These are phyloP conservation scores for Chloebia gouldiae DNA, from an alignment of 2,113 vertebrate genomes.

Conservation along the genomic window DNA sequence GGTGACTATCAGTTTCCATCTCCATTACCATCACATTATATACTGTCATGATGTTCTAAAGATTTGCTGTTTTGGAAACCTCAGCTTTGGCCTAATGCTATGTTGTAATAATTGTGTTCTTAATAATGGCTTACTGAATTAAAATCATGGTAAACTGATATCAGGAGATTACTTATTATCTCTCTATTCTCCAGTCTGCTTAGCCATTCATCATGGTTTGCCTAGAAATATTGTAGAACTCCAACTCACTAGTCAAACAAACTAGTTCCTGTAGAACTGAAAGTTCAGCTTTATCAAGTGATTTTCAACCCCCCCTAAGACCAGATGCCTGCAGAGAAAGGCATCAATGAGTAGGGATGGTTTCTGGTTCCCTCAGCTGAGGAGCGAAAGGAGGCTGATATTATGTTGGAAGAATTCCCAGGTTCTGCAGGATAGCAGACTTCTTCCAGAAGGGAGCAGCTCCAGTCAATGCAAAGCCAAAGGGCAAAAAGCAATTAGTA, in stretches of 20 bases:
- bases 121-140: neutral
- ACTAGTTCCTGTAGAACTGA: neutral
- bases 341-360: neutral
- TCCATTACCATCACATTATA: neutral
- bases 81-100: neutral
- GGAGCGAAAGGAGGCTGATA: neutral
- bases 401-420: neutral
- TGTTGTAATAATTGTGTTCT: neutral
- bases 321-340: neutral
- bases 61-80: neutral
- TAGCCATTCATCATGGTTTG: neutral
- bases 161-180: neutral
- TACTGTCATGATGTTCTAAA: neutral
- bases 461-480: conserved; percentile 1
- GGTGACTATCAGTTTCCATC: neutral
- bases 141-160: neutral
- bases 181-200: neutral
- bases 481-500: neutral
- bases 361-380: neutral
- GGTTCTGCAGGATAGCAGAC: neutral
- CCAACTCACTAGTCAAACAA: neutral
- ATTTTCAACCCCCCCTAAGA: neutral
- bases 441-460: neutral
- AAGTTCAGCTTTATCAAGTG: neutral
- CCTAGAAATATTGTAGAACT: neutral